These are phyloP conservation scores for Eupithecia pulchellata DNA, from an alignment of 2,888 invertebrate genomes.

Conservation along the genomic window DNA sequence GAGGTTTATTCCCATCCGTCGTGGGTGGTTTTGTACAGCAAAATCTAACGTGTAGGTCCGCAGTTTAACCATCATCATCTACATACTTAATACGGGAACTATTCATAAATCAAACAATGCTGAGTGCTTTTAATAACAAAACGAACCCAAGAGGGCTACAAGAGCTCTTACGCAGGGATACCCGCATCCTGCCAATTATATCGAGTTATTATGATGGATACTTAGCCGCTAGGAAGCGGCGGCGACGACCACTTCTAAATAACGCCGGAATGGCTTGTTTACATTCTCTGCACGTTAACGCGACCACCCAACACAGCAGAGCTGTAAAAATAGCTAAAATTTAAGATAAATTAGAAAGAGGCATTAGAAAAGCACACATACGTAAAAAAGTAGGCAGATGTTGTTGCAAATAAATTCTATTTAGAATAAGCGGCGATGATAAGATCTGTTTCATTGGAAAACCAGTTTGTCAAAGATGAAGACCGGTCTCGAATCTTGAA, in stretches of 20 bases:
- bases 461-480: neutral
- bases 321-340: conserved; percentile 9
- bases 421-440: neutral
- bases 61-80: conserved; percentile 11
- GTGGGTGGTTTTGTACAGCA: neutral
- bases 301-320: conserved; percentile 38
- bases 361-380: neutral
- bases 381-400: neutral
- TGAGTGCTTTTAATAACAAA: conserved; percentile 42
- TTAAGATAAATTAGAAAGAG: neutral
- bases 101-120: conserved; percentile 41
- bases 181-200: conserved; percentile 56
- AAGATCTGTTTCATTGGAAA: neutral
- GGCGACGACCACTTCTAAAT: conserved; percentile 32
- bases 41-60: conserved; percentile 5
- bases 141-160: conserved; percentile 29
- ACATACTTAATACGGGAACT: conserved; percentile 27
- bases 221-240: conserved; percentile 22
- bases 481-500: neutral
- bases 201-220: conserved; percentile 13
- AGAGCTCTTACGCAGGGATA: conserved; percentile 39
- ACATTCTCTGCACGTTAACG: conserved; percentile 25
- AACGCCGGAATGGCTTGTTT: conserved; percentile 35
- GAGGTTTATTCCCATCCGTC: neutral
- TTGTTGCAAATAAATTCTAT: neutral